Evolutionary conservation across 2,797 vertebrate species (phyloP).

Genomic region (Onychomys torridus): DNA sequence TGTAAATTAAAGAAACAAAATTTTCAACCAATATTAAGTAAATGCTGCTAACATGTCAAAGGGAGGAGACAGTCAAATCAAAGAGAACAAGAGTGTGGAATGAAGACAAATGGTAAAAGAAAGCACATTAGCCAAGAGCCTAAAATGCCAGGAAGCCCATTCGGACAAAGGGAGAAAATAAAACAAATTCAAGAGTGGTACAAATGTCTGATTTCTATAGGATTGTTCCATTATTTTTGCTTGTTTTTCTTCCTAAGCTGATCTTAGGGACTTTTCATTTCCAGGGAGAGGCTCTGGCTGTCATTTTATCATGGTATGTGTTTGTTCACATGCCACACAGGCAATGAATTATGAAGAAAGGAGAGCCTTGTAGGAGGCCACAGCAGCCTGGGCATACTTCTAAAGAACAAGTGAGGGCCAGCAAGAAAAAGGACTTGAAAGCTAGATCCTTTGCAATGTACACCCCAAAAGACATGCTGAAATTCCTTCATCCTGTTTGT

Average conservation of each 20-base stretch:
- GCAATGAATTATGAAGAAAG: neutral
- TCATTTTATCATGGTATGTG: neutral
- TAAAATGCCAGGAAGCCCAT: conserved; percentile 60
- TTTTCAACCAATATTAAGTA: conserved; percentile 71
- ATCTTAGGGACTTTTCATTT: conserved; percentile 38
- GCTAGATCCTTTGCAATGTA: conserved; percentile 14
- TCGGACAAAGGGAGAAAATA: conserved; percentile 47
- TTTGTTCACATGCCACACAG: neutral
- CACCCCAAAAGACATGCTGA: neutral
- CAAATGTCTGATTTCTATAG: conserved; percentile 59
- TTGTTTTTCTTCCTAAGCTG: conserved; percentile 24
- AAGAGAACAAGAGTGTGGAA: conserved; percentile 85
- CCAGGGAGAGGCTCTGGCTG: neutral
- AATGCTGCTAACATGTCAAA: conserved; percentile 83
- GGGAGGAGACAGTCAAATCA: conserved; percentile 83
- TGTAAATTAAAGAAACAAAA: conserved; percentile 80
- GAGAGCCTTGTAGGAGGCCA: neutral
- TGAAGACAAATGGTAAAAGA: conserved; percentile 84
- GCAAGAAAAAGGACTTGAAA: conserved; percentile 35
- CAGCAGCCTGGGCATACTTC: neutral
- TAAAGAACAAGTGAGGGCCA: neutral
- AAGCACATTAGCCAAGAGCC: conserved; percentile 73
- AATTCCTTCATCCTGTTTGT: neutral
- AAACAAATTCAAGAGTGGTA: conserved; percentile 51
- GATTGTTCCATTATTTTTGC: conserved; percentile 16